Base-by-base conservation (phyloP, 2,888 invertebrate genomes). In the Bembecia ichneumoniformis region DNA sequence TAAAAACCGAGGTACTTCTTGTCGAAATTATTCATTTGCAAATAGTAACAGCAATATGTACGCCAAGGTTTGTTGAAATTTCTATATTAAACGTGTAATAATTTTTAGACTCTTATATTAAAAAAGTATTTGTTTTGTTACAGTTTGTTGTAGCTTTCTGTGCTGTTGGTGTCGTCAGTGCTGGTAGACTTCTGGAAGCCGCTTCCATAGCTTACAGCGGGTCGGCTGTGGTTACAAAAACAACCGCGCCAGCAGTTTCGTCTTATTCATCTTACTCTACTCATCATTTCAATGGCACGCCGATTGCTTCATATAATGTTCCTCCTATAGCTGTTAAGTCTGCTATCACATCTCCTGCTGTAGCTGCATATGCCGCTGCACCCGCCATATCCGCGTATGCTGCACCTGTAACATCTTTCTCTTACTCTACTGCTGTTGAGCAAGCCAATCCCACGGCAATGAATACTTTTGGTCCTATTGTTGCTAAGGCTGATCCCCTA, bases 81-180 rank as follows among this genome's bases (percentile, higher is more conserved):
- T 15, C 0, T 40, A 40, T 40, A 40, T n/a, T 40, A n/a, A 13
- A 40, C 40, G 7, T 28, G 28, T 40, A n/a, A 13, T 40, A 13
- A 40, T 40, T 40, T 40, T 5, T 40, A 13, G n/a, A 13, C 40
- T 3, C 7, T 40, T 40, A 40, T 2, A n/a, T 40, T 40, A 14
- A 40, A 13, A 11, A 40, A 28, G 28, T 28, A 9, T 28, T 28
- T n/a, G n/a, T n/a, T 5, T 45, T 35, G 34, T 36, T 52, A 3
- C 48, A 52, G 82, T 63, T 83, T 53, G 62, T 88, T 55, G 63
- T 82, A 34, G 62, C 88, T 51, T 77, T 73, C 58, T 71, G 84
- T 52, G 58, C 74, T 53, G 67, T 88, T 65, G 82, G 84, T 40
- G 71, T 73, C 35, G 82, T 77, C 56, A 76, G 72, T 58, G 88